These are phyloP conservation scores for Agriopis leucophaearia DNA, from an alignment of 2,888 invertebrate species.

Conservation along the genomic window DNA sequence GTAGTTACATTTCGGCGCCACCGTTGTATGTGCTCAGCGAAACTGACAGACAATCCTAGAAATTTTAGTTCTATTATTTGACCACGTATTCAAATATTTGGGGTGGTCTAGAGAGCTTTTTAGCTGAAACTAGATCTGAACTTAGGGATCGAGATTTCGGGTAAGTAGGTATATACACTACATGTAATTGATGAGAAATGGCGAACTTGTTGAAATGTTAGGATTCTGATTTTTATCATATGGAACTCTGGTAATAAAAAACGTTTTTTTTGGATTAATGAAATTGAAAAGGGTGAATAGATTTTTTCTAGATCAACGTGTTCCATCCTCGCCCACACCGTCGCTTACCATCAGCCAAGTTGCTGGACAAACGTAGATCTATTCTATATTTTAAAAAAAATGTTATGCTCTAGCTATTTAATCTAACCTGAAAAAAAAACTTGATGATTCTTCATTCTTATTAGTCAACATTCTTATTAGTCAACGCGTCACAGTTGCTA, in stretches of 20 bases:
- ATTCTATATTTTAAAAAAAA: too few relatives aligned
- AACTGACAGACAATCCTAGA: not conserved
- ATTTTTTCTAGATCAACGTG: too few relatives aligned
- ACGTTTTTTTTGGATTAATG: too few relatives aligned
- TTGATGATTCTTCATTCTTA: too few relatives aligned
- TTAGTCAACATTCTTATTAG: too few relatives aligned
- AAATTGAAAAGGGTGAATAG: too few relatives aligned
- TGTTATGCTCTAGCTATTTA: too few relatives aligned
- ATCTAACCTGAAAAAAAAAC: too few relatives aligned
- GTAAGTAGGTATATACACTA: conserved; percentile 4
- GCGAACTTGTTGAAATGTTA: not conserved
- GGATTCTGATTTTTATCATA: not conserved
- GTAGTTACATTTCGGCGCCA: not conserved
- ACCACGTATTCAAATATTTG: not conserved
- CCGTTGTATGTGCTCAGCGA: not conserved
- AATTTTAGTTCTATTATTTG: not conserved
- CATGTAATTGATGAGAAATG: not conserved
- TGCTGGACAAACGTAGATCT: too few relatives aligned
- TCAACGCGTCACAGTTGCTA: too few relatives aligned
- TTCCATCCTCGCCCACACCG: too few relatives aligned
- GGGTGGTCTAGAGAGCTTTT: conserved; percentile 3
- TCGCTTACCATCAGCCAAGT: too few relatives aligned
- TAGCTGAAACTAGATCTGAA: conserved; percentile 18
- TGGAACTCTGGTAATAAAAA: not conserved
- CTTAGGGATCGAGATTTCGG: conserved; percentile 17